phyloP scores from a whole-genome alignment of 92 coral and sea anemone genomes.

The Ricordea florida region DNA sequence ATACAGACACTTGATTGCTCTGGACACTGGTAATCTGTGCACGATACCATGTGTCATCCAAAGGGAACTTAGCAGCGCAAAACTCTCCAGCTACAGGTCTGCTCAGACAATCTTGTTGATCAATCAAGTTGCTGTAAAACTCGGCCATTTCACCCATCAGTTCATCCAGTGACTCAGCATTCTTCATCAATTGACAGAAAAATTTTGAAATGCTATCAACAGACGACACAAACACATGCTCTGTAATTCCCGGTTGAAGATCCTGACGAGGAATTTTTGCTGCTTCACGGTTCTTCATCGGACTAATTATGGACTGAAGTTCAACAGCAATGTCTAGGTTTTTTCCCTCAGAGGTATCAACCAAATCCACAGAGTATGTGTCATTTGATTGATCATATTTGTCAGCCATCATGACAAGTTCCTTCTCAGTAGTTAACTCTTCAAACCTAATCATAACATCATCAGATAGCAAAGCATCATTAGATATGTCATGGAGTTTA shows the following conservation, averaged over 20 bases:
- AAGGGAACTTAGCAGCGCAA: slow-evolving; percentile 80
- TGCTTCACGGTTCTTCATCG: slow-evolving; percentile 4
- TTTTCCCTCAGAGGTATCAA: slow-evolving; percentile 79
- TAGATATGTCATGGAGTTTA: slow-evolving; percentile 24
- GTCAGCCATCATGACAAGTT: slow-evolving; percentile 84
- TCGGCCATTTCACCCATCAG: slow-evolving; percentile 72
- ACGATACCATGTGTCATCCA: slow-evolving; percentile 95
- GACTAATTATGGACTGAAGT: slow-evolving; percentile 7
- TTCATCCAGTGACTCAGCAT: slow-evolving; percentile 56
- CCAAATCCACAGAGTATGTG: slow-evolving; percentile 50
- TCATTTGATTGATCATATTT: slow-evolving; percentile 54
- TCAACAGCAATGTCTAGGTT: slow-evolving; percentile 57
- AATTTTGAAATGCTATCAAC: slow-evolving; percentile 57
- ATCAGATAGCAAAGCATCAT: slow-evolving; percentile 27
- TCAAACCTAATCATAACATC: slow-evolving; percentile 70
- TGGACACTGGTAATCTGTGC: slow-evolving; percentile 66
- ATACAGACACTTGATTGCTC: slow-evolving; percentile 54
- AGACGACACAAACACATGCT: slow-evolving; percentile 63
- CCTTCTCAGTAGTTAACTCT: slow-evolving; percentile 78
- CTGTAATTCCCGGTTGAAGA: slow-evolving; percentile 61
- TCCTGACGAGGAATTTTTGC: background rate
- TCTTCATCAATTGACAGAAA: slow-evolving; percentile 73
- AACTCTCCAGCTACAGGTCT: slow-evolving; percentile 66
- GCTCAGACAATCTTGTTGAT: slow-evolving; percentile 57
- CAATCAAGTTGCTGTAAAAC: slow-evolving; percentile 59